Conservation (phyloP, 2,113 vertebrate species). For the Lepus europaeus region DNA sequence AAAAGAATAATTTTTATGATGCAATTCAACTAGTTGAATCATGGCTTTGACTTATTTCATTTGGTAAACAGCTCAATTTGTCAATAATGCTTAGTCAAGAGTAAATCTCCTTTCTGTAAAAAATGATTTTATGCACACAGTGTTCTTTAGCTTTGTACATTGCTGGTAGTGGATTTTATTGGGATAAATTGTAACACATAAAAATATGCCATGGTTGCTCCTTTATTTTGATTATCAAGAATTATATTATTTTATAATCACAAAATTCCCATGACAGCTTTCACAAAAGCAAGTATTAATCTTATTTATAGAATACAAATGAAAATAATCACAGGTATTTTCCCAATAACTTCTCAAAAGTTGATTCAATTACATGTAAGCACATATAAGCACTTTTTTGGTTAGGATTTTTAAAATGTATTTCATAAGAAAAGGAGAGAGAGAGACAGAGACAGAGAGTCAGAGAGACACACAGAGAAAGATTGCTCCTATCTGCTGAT, state of each 20-base stretch:
- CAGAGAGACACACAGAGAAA: too few relatives aligned
- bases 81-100: background rate
- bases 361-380: background rate
- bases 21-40: background rate
- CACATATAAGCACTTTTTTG: too few relatives aligned
- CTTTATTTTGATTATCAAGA: background rate
- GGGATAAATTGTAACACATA: constrained; percentile 20
- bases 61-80: background rate
- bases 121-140: background rate
- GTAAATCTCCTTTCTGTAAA: background rate
- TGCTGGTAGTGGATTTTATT: constrained; percentile 36
- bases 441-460: too few relatives aligned
- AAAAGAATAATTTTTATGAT: constrained; percentile 18
- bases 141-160: background rate
- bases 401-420: too few relatives aligned
- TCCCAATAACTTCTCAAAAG: background rate
- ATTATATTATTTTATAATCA: background rate
- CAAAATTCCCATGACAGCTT: background rate
- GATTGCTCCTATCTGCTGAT: too few relatives aligned
- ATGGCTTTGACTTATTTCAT: constrained; percentile 20
- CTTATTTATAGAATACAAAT: background rate
- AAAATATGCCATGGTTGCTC: constrained; percentile 5
- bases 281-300: background rate
- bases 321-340: background rate
- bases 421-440: too few relatives aligned